Percentiles rank a stretch among this genome's conserved stretches.
Evolutionary conservation across 2,888 invertebrate species (phyloP).

Genomic region (Branchipolynoe longqiensis): DNA sequence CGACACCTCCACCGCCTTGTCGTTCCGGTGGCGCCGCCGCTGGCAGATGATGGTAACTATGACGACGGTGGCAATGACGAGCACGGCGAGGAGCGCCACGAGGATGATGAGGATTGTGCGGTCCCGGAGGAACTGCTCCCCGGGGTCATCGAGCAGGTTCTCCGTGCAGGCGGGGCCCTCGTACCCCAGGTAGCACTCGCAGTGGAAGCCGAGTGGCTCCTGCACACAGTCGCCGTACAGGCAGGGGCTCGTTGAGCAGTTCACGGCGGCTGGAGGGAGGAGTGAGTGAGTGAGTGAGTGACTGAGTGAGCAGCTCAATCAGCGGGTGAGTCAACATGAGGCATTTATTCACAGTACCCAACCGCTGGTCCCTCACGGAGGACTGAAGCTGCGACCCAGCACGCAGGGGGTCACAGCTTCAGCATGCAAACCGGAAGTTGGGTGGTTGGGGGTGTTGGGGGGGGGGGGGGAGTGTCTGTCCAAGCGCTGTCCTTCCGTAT

Average conservation of each 20-base stretch:
- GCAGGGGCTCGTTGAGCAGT: slow-evolving; percentile 46
- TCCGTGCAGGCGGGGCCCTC: slow-evolving; percentile 14
- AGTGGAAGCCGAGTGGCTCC: slow-evolving; percentile 19
- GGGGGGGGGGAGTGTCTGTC: no score
- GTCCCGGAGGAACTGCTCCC: slow-evolving; percentile 8
- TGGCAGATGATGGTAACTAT: slow-evolving; percentile 47
- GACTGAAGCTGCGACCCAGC: no score
- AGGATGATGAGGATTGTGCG: slow-evolving; percentile 40
- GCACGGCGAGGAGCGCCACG: slow-evolving; percentile 11
- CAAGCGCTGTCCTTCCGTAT: no score
- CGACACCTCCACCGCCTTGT: slow-evolving; percentile 19
- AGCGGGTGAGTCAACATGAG: no score
- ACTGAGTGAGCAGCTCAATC: no score
- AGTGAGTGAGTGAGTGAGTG: no score
- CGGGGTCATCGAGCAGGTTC: slow-evolving; percentile 14
- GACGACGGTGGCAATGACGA: slow-evolving; percentile 26
- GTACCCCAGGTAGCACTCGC: slow-evolving; percentile 32
- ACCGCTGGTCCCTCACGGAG: no score
- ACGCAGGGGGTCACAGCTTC: no score
- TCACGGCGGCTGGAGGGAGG: slow-evolving; percentile 26
- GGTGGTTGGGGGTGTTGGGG: no score
- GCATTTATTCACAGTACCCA: no score
- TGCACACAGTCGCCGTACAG: slow-evolving; percentile 35
- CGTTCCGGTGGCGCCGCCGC: slow-evolving; percentile 15
- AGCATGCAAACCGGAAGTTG: no score